These are phyloP conservation scores for Hydropsyche betteni DNA, from an alignment of 2,888 invertebrate species.

Conservation along the genomic window DNA sequence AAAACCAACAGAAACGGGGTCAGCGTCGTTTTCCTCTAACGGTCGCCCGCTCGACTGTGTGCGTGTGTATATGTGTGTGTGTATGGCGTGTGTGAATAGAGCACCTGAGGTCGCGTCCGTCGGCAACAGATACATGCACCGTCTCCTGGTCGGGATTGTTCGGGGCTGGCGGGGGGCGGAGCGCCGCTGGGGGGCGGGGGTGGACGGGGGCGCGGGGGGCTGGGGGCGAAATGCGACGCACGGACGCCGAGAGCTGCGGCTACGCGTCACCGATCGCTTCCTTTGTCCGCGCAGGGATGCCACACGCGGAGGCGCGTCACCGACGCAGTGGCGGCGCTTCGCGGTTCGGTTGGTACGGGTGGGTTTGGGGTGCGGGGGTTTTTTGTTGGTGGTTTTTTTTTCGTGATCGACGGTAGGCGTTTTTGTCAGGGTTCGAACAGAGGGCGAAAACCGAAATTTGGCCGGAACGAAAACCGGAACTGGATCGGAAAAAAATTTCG, in stretches of 20 bases:
- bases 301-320: neutral
- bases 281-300: constrained; percentile 46
- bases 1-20: constrained; percentile 49
- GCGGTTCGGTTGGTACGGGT: no score
- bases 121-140: constrained; percentile 69
- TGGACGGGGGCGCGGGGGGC: neutral
- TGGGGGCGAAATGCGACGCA: neutral
- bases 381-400: no score
- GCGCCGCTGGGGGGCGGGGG: neutral
- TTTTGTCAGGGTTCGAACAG: no score
- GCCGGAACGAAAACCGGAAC: no score
- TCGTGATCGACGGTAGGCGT: no score
- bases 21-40: no score
- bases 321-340: no score
- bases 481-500: no score
- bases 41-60: no score
- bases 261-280: constrained; percentile 49
- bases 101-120: constrained; percentile 19
- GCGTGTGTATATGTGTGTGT: no score
- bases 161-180: neutral
- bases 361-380: no score
- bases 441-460: no score
- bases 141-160: constrained; percentile 59
- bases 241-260: neutral
- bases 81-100: neutral